Evolutionary conservation across 2,797 vertebrate species (phyloP), one percentile per base, ranked within the genome.

Genomic region (Eidolon dupreanum): DNA sequence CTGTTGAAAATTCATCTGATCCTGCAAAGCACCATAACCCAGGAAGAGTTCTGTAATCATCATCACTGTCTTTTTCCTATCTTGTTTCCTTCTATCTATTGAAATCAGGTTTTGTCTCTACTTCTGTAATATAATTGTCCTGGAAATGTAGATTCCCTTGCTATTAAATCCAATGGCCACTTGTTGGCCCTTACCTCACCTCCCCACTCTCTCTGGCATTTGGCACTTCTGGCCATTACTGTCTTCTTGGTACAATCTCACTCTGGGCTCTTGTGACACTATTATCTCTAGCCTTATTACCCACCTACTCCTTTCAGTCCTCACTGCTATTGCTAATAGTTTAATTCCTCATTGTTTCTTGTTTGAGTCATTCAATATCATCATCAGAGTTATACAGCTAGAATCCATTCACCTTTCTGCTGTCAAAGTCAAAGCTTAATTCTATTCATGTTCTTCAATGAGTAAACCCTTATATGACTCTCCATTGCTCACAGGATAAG

Each of bases 381-480:
- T 49, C 57, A 57, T 43, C 43, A 89, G 55, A 51, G 31, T 61
- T 89, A 71, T 20, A 41, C 8, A 77, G 63, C 20, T 71, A 92
- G 65, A 36, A 90, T 31, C 15, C 36, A n/a, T 33, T 36, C 1
- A 73, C 16, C 31, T 24, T 49, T 78, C 41, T 49, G 68, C 15
- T 57, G 43, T 19, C 31, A 74, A 92, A 78, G 43, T 82, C n/a
- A n/a, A 91, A 26, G 33, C 55, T 73, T 63, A 75, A 73, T 41
- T 91, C 59, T 68, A 83, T 41, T 68, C 59, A 59, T 3, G 10
- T 89, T 94, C n/a, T 88, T 92, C 53, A 61, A 17, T 70, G 46
- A 91, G 46, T 36, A 74, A 93, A 87, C 8, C 9, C 43, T 95
- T 75, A 94, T 90, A 82, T 59, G 57, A 51, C 59, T 71, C n/a